Conservation (phyloP, 2,113 vertebrate genomes). For the Urocitellus parryii region DNA sequence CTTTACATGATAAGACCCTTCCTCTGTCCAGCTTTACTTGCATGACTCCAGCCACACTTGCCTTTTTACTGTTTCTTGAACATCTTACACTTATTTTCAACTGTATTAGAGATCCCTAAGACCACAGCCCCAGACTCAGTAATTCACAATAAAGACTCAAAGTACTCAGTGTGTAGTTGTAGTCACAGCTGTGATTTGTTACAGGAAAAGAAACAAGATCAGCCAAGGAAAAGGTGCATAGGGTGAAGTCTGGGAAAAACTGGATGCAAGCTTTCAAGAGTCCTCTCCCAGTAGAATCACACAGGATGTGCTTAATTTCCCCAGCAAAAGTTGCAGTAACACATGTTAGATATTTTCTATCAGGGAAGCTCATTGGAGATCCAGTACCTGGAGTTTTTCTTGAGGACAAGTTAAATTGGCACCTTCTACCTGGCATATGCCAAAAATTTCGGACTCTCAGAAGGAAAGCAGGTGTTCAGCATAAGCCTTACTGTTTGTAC, state of each 20-base stretch:
- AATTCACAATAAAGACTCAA: not conserved
- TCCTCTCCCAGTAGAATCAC: not conserved
- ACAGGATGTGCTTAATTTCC: not conserved
- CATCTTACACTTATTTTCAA: not conserved
- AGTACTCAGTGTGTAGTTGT: not conserved
- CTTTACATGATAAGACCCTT: not conserved
- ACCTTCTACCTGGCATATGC: not conserved
- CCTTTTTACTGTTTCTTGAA: not conserved
- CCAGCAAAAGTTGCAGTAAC: not conserved
- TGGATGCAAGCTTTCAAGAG: not conserved
- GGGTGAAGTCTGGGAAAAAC: not conserved
- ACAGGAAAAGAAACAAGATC: not conserved
- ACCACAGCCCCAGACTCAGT: not conserved
- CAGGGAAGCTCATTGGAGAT: not conserved
- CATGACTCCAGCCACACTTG: not conserved
- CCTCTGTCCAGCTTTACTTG: not conserved
- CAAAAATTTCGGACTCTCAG: not conserved
- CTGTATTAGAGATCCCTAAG: not conserved
- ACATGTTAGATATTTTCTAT: not conserved
- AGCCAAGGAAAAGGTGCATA: not conserved
- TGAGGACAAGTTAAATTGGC: not conserved
- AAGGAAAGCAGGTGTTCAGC: constrained; percentile 37
- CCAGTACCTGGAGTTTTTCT: not conserved
- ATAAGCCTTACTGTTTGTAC: not conserved
- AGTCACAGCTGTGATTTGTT: not conserved